Evolutionary conservation across 1,140 invertebrate species (phyloP).

Genomic region (Macrocentrus cingulum): DNA sequence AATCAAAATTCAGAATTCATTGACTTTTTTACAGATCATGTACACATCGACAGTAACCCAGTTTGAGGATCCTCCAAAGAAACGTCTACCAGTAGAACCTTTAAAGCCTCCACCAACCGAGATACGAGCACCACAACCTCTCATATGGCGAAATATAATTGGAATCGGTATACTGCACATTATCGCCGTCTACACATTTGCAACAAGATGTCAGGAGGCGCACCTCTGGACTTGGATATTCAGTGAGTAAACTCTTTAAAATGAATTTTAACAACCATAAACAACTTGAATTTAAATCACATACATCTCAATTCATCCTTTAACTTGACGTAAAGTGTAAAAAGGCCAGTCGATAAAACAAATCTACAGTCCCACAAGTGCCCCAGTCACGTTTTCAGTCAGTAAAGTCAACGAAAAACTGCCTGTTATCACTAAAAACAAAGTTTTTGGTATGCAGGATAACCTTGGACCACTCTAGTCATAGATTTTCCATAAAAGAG

Average conservation of each 20-base stretch:
- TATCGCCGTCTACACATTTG: constrained; percentile 39
- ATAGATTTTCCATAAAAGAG: no score
- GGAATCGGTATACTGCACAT: constrained; percentile 43
- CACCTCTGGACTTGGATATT: constrained; percentile 50
- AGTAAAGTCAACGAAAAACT: no score
- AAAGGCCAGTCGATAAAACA: no score
- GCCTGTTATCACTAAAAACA: no score
- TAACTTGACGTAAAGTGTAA: no score
- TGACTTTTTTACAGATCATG: constrained; percentile 33
- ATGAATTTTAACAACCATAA: no score
- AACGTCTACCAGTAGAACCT: constrained; percentile 24
- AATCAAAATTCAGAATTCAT: no score
- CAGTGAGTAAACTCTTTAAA: constrained; percentile 37
- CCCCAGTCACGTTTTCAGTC: no score
- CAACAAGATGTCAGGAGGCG: constrained; percentile 30
- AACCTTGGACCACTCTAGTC: no score
- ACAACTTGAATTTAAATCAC: not conserved
- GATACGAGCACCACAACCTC: constrained; percentile 35
- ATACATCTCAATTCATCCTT: not conserved
- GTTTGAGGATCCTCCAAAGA: constrained; percentile 35
- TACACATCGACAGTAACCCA: constrained; percentile 44
- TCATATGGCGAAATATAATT: constrained; percentile 50
- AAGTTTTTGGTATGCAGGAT: no score
- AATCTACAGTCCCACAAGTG: no score
- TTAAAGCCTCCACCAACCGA: constrained; percentile 26